Conservation (phyloP, 2,113 vertebrate species). For the Nesogale talazaci region DNA sequence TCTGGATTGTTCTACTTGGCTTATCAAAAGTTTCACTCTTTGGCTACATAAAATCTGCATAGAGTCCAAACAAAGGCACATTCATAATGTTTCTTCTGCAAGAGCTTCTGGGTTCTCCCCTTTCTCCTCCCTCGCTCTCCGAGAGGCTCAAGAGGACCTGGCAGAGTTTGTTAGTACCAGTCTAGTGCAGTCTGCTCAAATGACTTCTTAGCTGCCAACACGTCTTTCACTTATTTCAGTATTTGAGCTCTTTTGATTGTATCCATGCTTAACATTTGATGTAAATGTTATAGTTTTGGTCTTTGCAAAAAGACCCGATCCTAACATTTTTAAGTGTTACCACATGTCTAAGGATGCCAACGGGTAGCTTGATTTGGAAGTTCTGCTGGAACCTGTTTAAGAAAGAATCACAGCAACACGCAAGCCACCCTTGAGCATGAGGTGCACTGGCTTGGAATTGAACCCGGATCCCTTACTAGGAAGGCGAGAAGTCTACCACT, state of each 20-base stretch:
- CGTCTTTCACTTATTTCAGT: not conserved
- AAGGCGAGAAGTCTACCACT: not conserved
- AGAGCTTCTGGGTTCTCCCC: slow-evolving; percentile 1
- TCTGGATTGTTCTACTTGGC: slow-evolving; percentile 41
- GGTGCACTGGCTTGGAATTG: not conserved
- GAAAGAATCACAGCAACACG: not conserved
- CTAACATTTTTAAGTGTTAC: not conserved
- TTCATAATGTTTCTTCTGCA: slow-evolving; percentile 41
- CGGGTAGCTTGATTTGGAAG: not conserved
- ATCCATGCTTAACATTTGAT: slow-evolving; percentile 37
- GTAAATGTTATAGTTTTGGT: slow-evolving; percentile 13
- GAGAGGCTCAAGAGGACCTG: not conserved
- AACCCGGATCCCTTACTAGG: not conserved
- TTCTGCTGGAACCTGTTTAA: not conserved
- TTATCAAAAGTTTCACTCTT: slow-evolving; percentile 36
- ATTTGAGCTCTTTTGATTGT: slow-evolving; percentile 33
- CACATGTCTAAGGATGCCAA: not conserved
- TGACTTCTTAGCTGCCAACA: not conserved
- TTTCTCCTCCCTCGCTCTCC: not conserved
- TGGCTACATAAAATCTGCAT: not conserved
- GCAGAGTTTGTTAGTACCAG: not conserved
- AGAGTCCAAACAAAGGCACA: slow-evolving; percentile 42
- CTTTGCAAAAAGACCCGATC: slow-evolving; percentile 31
- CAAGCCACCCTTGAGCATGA: not conserved
- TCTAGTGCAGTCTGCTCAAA: not conserved